phyloP scores from a whole-genome alignment of 1,140 invertebrate genomes.

The Arion vulgaris region DNA sequence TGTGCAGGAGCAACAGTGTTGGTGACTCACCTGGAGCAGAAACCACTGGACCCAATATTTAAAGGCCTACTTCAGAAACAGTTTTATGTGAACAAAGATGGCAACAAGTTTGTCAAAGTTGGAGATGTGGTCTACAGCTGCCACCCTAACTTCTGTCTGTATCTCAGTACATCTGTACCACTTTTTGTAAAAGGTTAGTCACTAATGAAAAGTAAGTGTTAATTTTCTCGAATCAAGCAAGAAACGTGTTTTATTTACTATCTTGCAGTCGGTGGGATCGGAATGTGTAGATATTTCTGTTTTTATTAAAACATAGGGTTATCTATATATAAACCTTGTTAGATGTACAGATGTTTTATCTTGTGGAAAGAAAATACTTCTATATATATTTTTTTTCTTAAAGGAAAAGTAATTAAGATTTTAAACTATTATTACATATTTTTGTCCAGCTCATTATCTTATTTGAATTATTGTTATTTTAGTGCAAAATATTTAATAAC shows the following conservation, averaged over 20 bases:
- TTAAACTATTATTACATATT: no score
- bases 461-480: no score
- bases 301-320: no score
- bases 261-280: no score
- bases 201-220: background rate
- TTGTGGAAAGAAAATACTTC: no score
- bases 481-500: no score
- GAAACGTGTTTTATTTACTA: background rate
- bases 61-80: constrained; percentile 64
- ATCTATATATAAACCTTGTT: no score
- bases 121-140: constrained; percentile 57
- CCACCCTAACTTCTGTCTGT: constrained; percentile 67
- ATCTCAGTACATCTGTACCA: constrained; percentile 65
- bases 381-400: no score
- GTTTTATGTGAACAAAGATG: constrained; percentile 64
- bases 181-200: constrained; percentile 66
- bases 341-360: no score
- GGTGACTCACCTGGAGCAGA: constrained; percentile 68
- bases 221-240: background rate
- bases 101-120: constrained; percentile 60
- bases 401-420: no score
- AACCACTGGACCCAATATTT: constrained; percentile 62
- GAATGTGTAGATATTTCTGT: no score
- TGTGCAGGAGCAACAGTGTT: constrained; percentile 64
- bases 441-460: no score